Evolutionary conservation across 1,140 invertebrate species (phyloP).

Genomic region (Holcopasites calliopsidis): DNA sequence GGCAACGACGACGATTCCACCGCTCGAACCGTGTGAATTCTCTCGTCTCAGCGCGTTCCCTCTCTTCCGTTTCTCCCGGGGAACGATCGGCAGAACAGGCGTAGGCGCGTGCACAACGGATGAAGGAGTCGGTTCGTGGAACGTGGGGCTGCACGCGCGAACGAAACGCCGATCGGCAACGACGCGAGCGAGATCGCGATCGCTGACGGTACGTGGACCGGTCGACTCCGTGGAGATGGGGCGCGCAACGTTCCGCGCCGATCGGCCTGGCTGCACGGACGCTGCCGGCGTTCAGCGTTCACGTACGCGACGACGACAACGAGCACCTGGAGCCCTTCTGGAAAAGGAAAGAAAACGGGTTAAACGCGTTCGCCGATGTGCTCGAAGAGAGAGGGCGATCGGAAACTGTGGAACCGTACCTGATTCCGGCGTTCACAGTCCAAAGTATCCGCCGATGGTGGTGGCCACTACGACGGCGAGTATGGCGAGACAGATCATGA

Average conservation of each 20-base stretch:
- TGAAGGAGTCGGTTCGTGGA: constrained; percentile 29
- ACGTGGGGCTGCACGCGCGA: constrained; percentile 31
- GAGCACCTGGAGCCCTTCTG: constrained; percentile 53
- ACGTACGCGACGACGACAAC: constrained; percentile 61
- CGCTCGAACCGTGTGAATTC: no score
- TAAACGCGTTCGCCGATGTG: not conserved
- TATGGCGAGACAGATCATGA: constrained; percentile 96
- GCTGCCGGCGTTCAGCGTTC: constrained; percentile 59
- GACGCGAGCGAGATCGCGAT: not conserved
- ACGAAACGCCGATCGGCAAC: constrained; percentile 9
- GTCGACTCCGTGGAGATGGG: constrained; percentile 43
- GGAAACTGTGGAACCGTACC: constrained; percentile 61
- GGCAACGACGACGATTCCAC: no score
- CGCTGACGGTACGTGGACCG: constrained; percentile 36
- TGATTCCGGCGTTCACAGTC: constrained; percentile 74
- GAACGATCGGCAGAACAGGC: not conserved
- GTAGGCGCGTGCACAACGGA: constrained; percentile 18
- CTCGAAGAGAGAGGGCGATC: not conserved
- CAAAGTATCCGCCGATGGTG: constrained; percentile 87
- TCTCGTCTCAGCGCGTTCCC: no score
- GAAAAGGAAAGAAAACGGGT: constrained; percentile 3
- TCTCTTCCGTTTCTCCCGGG: not conserved
- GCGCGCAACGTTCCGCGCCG: constrained; percentile 51
- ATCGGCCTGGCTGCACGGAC: constrained; percentile 64
- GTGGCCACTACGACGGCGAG: constrained; percentile 91